Evolutionary conservation across 2,888 invertebrate genomes (phyloP).

Genomic region (Hirtodrosophila alboralis): DNA sequence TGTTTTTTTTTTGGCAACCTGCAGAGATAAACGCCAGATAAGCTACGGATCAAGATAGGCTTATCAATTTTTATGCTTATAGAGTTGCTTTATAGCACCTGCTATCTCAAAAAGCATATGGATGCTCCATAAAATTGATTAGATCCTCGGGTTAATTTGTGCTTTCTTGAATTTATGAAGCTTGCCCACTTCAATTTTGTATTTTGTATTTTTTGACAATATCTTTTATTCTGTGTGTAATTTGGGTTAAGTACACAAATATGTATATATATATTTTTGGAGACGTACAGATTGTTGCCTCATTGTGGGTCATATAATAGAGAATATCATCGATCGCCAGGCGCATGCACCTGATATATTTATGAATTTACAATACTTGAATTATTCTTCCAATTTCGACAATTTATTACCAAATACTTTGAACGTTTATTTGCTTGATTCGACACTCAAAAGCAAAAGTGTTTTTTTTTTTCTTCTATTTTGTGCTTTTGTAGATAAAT

Average conservation of each 20-base stretch:
- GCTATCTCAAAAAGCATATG: conserved; percentile 44
- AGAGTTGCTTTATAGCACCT: conserved; percentile 41
- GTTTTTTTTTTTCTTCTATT: conserved; percentile 26
- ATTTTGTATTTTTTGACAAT: conserved; percentile 12
- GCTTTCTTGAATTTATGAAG: conserved; percentile 37
- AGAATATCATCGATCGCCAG: conserved; percentile 38
- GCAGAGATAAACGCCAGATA: conserved; percentile 66
- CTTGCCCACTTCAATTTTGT: conserved; percentile 29
- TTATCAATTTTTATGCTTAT: conserved; percentile 47
- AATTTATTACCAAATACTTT: conserved; percentile 73
- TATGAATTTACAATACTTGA: conserved; percentile 74
- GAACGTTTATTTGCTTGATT: conserved; percentile 60
- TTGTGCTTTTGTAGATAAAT: conserved; percentile 34
- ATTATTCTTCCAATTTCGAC: conserved; percentile 74
- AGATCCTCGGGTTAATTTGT: conserved; percentile 31
- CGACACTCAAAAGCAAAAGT: conserved; percentile 56
- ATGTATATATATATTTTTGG: too few species aligned
- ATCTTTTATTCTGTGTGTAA: conserved; percentile 14
- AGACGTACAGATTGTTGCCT: conserved; percentile 35
- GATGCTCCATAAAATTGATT: conserved; percentile 71
- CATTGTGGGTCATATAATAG: conserved; percentile 14
- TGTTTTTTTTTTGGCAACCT: conserved; percentile 44
- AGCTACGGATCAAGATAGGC: conserved; percentile 63
- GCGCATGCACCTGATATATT: conserved; percentile 73
- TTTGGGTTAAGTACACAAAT: conserved; percentile 61